Evolutionary conservation across 2,888 invertebrate genomes (phyloP).

Genomic region (Amaurobius ferox): DNA sequence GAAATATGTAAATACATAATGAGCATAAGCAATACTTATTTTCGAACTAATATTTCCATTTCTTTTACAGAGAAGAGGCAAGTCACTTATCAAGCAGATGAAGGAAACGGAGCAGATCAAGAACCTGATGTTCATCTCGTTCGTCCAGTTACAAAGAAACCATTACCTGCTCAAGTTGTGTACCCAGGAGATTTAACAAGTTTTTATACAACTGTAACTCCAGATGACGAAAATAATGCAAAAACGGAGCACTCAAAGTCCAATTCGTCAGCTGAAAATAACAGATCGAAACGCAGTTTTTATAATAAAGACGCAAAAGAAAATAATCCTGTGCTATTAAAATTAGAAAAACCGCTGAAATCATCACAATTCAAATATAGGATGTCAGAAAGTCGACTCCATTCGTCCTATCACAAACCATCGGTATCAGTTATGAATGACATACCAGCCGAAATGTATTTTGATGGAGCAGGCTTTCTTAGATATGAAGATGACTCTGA

Average conservation of each 20-base stretch:
- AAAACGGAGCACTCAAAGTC: not conserved
- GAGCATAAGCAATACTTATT: not conserved
- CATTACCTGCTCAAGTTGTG: slow-evolving; percentile 41
- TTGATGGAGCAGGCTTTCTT: slow-evolving; percentile 67
- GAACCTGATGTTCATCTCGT: slow-evolving; percentile 25
- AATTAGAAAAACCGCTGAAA: not conserved
- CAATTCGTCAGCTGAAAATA: not conserved
- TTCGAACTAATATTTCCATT: not conserved
- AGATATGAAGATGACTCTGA: slow-evolving; percentile 51
- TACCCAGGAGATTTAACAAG: slow-evolving; percentile 64
- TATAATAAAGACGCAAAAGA: not conserved
- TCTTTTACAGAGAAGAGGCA: slow-evolving; percentile 49
- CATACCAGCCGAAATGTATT: slow-evolving; percentile 59
- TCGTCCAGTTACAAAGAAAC: slow-evolving; percentile 48
- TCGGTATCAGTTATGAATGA: slow-evolving; percentile 58
- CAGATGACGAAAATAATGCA: not conserved
- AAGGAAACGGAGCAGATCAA: slow-evolving; percentile 6
- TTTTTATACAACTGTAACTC: slow-evolving; percentile 47
- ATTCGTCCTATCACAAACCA: slow-evolving; percentile 46
- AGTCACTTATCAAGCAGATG: slow-evolving; percentile 54
- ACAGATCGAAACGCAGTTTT: slow-evolving; percentile 14
- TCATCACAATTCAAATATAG: not conserved
- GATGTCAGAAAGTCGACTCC: slow-evolving; percentile 31
- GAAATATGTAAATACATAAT: no score
- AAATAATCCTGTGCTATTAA: not conserved